phyloP scores from a whole-genome alignment of 1,140 invertebrate genomes.

The Listronotus bonariensis region DNA sequence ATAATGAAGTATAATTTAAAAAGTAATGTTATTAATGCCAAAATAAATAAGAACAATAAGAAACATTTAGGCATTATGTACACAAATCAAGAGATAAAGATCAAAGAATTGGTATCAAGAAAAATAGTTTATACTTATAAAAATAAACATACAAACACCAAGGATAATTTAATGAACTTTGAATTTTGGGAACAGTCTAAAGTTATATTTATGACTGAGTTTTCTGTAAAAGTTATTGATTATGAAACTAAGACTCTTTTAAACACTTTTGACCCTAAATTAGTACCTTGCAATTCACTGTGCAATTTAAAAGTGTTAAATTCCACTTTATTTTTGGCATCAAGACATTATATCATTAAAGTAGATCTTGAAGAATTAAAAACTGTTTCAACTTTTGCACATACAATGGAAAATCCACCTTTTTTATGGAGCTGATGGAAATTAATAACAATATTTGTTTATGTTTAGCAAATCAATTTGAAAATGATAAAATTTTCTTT shows the following conservation, averaged over 20 bases:
- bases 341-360: conserved; percentile 29
- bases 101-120: background rate
- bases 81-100: background rate
- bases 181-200: conserved; percentile 13
- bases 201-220: conserved; percentile 14
- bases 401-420: conserved; percentile 16
- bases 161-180: conserved; percentile 16
- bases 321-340: conserved; percentile 9
- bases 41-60: conserved; percentile 9
- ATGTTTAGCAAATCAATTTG: conserved; percentile 14
- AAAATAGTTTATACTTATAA: conserved; percentile 7
- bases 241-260: conserved; percentile 14
- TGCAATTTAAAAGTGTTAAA: conserved; percentile 11
- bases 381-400: conserved; percentile 21
- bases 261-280: conserved; percentile 18
- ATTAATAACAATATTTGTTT: conserved; percentile 7
- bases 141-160: background rate
- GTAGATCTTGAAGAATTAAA: conserved; percentile 15
- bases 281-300: conserved; percentile 23
- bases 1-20: background rate
- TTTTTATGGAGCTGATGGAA: conserved; percentile 1
- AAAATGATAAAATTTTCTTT: conserved; percentile 20
- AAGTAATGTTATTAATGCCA: conserved; percentile 7
- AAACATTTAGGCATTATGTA: conserved; percentile 12
- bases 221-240: conserved; percentile 9